These are phyloP conservation scores for Toxostoma redivivum DNA, from an alignment of 2,113 vertebrate species.

Conservation along the genomic window DNA sequence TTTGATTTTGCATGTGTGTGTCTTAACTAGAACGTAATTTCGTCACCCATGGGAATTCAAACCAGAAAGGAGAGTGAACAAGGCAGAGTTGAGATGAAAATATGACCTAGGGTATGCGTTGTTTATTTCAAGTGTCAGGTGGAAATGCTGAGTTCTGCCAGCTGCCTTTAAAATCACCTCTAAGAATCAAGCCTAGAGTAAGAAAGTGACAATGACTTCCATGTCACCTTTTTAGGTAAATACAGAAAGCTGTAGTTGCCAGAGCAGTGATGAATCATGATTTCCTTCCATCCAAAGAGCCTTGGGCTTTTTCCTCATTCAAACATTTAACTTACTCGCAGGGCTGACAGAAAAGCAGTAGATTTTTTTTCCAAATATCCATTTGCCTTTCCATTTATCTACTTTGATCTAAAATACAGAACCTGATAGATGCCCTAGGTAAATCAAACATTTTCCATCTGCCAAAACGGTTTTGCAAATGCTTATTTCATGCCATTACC, in stretches of 20 bases:
- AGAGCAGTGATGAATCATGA: slow-evolving; percentile 8
- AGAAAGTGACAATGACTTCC: background rate
- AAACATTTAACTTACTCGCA: slow-evolving; percentile 51
- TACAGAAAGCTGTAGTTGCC: background rate
- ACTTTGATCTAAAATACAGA: slow-evolving; percentile 72
- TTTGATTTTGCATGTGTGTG: background rate
- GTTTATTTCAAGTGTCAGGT: background rate
- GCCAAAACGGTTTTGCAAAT: slow-evolving; percentile 71
- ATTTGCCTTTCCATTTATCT: slow-evolving; percentile 74
- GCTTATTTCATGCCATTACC: slow-evolving; percentile 76
- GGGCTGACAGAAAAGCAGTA: slow-evolving; percentile 61
- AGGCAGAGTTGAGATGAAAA: background rate
- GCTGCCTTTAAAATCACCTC: background rate
- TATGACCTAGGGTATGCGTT: background rate
- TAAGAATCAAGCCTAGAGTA: background rate
- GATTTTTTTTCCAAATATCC: slow-evolving; percentile 56
- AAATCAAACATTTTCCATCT: slow-evolving; percentile 77
- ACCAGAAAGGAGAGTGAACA: background rate
- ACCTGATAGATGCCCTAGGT: slow-evolving; percentile 71
- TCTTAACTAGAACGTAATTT: background rate
- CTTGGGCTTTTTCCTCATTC: slow-evolving; percentile 18
- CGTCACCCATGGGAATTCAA: background rate
- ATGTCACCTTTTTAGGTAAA: slow-evolving; percentile 18
- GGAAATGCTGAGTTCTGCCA: background rate
- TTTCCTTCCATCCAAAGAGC: background rate